Percentiles rank a stretch among this genome's conserved stretches.
These are phyloP conservation scores for Chironomus tentans DNA, from an alignment of 2,888 invertebrate species.

Conservation along the genomic window DNA sequence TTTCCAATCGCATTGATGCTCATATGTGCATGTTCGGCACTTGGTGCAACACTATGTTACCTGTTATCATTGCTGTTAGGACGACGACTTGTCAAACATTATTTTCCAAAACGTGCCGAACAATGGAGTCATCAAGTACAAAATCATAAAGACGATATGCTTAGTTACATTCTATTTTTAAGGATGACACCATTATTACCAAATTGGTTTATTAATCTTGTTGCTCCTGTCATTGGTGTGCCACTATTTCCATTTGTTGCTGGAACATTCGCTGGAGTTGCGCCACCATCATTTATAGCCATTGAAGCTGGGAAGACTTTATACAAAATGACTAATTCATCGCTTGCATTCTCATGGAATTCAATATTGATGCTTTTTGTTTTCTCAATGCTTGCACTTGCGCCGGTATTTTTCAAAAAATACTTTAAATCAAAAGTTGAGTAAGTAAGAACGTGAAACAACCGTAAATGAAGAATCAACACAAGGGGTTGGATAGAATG, in stretches of 20 bases:
- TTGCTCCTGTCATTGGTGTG: conserved; percentile 94
- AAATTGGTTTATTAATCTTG: conserved; percentile 98
- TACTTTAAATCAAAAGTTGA: conserved; percentile 69
- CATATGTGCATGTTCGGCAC: conserved; percentile 88
- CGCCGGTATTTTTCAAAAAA: conserved; percentile 81
- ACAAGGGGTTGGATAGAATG: neutral
- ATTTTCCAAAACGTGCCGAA: conserved; percentile 78
- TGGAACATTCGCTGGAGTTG: conserved; percentile 91
- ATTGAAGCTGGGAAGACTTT: conserved; percentile 97
- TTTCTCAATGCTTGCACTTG: conserved; percentile 72
- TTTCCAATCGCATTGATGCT: conserved; percentile 81
- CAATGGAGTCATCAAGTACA: conserved; percentile 78
- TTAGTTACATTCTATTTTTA: conserved; percentile 94
- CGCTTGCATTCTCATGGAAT: conserved; percentile 78
- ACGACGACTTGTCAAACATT: conserved; percentile 70
- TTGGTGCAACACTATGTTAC: conserved; percentile 94
- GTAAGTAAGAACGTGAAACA: conserved; percentile 37
- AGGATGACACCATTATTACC: conserved; percentile 96
- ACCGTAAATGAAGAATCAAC: no score
- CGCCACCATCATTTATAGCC: conserved; percentile 93
- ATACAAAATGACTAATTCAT: conserved; percentile 80
- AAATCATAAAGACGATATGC: conserved; percentile 77
- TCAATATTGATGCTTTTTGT: conserved; percentile 68
- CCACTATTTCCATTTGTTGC: conserved; percentile 84
- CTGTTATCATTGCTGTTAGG: conserved; percentile 85